phyloP scores from a whole-genome alignment of 2,888 invertebrate species.

The Hylaea fasciaria region DNA sequence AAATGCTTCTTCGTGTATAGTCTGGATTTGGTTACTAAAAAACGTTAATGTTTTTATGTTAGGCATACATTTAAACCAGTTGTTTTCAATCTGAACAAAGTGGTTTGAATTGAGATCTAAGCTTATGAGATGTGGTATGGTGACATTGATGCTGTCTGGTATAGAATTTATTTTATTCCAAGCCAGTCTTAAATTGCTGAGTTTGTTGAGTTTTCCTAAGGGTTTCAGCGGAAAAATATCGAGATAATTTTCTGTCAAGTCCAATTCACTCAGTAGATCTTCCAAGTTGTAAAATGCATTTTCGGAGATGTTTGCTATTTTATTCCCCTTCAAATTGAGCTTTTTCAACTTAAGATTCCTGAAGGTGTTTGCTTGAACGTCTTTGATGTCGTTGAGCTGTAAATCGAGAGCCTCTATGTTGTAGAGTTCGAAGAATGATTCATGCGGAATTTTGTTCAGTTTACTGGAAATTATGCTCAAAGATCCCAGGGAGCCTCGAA shows the following conservation, averaged over 20 bases:
- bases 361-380: slow-evolving; percentile 93
- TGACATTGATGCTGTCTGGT: slow-evolving; percentile 89
- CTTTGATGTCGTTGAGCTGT: slow-evolving; percentile 93
- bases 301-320: slow-evolving; percentile 91
- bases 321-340: slow-evolving; percentile 93
- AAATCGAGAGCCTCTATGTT: slow-evolving; percentile 91
- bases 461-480: slow-evolving; percentile 91
- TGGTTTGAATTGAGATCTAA: slow-evolving; percentile 95
- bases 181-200: slow-evolving; percentile 89
- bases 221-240: slow-evolving; percentile 92
- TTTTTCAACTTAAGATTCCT: slow-evolving; percentile 92
- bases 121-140: slow-evolving; percentile 89
- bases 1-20: slow-evolving; percentile 91
- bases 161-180: slow-evolving; percentile 93
- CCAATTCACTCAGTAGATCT: slow-evolving; percentile 91
- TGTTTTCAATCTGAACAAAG: slow-evolving; percentile 90
- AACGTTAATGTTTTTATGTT: slow-evolving; percentile 91
- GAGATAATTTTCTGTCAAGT: slow-evolving; percentile 94
- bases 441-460: slow-evolving; percentile 89
- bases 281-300: slow-evolving; percentile 93
- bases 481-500: slow-evolving; percentile 89
- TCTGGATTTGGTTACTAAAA: slow-evolving; percentile 93
- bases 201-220: slow-evolving; percentile 89
- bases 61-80: slow-evolving; percentile 92
- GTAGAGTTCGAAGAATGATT: slow-evolving; percentile 88